These are phyloP conservation scores for Lindbergichthys nudifrons DNA, from an alignment of 2,797 vertebrate genomes.

Conservation along the genomic window DNA sequence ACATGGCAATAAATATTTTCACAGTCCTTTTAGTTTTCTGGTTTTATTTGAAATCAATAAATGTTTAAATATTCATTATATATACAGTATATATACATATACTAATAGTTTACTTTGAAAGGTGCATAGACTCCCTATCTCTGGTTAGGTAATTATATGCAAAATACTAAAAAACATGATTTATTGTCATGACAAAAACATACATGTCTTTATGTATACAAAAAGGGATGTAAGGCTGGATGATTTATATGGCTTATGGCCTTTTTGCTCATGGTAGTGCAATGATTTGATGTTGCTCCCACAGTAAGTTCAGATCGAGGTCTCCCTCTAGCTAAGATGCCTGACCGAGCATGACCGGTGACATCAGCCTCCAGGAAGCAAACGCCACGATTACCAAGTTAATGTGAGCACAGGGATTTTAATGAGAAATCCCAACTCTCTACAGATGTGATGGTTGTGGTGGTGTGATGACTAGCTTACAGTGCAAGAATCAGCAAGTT, in stretches of 20 bases:
- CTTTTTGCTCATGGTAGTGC: not conserved
- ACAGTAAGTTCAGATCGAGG: conserved; percentile 2
- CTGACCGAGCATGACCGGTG: conserved; percentile 5
- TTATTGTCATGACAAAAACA: not conserved
- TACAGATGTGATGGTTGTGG: conserved; percentile 2
- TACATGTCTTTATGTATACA: not conserved
- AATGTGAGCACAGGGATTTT: not conserved
- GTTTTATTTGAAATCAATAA: not conserved
- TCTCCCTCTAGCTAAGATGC: conserved; percentile 3
- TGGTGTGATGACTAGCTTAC: not conserved
- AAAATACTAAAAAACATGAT: not conserved
- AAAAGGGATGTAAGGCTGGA: not conserved
- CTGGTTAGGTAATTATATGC: not conserved
- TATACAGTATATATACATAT: not conserved
- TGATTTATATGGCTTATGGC: not conserved
- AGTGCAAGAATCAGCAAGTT: not conserved
- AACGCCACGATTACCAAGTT: not conserved
- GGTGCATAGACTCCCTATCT: not conserved
- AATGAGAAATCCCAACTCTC: not conserved
- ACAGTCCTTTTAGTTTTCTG: not conserved
- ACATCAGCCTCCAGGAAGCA: conserved; percentile 9
- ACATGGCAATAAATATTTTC: not conserved
- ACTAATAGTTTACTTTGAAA: not conserved
- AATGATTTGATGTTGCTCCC: not conserved
- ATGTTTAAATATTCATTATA: not conserved